Evolutionary conservation across 2,888 invertebrate genomes (phyloP).

Genomic region (Caenorhabditis macrosperma): DNA sequence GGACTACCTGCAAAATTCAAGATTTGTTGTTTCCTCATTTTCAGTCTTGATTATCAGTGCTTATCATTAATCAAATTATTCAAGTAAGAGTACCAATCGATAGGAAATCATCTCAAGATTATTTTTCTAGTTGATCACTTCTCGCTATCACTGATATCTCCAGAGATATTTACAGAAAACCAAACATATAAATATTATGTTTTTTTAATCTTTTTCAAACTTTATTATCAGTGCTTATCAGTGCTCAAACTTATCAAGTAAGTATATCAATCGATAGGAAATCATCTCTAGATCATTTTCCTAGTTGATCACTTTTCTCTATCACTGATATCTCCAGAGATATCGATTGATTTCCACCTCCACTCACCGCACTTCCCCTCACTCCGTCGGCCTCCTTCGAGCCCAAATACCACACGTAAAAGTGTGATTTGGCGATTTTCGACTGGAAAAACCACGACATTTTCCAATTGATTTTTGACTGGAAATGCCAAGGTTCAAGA

Average conservation of each 20-base stretch:
- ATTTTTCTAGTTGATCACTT: slow-evolving; percentile 83
- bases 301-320: slow-evolving; percentile 83
- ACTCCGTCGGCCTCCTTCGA: slow-evolving; percentile 94
- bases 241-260: no score
- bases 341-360: background rate
- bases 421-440: slow-evolving; percentile 81
- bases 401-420: slow-evolving; percentile 87
- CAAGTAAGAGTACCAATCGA: no score
- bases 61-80: no score
- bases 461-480: background rate
- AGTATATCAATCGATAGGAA: no score
- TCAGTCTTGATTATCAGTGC: no score
- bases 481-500: slow-evolving; percentile 8
- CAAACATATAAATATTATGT: no score
- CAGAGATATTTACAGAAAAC: no score
- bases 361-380: slow-evolving; percentile 84
- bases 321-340: background rate
- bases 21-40: no score
- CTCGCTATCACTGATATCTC: background rate
- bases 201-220: no score
- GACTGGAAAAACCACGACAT: slow-evolving; percentile 70
- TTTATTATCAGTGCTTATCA: no score
- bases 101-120: background rate
- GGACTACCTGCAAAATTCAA: slow-evolving; percentile 64
- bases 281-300: background rate